phyloP scores from a whole-genome alignment of 2,888 invertebrate species.

The Cylindroiulus punctatus region DNA sequence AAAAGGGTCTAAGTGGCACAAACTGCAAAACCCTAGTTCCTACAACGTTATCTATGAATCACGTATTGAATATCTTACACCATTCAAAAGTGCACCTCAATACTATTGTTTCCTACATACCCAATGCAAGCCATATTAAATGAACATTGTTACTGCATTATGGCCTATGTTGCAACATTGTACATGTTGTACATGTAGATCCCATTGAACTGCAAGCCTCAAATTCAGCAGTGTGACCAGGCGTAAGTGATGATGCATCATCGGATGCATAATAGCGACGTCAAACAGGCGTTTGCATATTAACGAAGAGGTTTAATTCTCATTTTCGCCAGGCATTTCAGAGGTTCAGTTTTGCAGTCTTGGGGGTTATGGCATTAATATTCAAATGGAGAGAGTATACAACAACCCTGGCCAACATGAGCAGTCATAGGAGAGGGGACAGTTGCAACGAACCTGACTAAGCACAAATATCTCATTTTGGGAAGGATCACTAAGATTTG shows the following conservation, averaged over 20 bases:
- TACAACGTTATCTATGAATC: too few species aligned
- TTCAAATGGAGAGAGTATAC: neutral
- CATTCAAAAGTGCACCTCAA: too few species aligned
- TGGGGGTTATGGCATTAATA: constrained; percentile 4
- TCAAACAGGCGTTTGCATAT: neutral
- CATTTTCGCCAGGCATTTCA: neutral
- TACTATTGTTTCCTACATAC: too few species aligned
- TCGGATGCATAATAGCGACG: neutral
- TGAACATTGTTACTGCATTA: too few species aligned
- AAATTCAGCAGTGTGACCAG: neutral
- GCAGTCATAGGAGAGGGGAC: constrained; percentile 11
- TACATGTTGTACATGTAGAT: too few species aligned
- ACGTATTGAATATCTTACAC: too few species aligned
- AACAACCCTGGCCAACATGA: neutral
- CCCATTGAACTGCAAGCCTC: neutral
- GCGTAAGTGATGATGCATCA: neutral
- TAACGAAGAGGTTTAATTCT: constrained; percentile 20
- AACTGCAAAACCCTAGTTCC: too few species aligned
- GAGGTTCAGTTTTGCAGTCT: neutral
- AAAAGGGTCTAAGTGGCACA: too few species aligned
- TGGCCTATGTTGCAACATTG: too few species aligned
- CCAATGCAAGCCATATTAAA: too few species aligned
- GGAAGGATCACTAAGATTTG: constrained; percentile 44
- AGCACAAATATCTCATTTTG: constrained; percentile 52
- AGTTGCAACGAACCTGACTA: constrained; percentile 40